phyloP scores from a whole-genome alignment of 1,140 invertebrate species.

The Pseudomyrmex dendroicus region DNA sequence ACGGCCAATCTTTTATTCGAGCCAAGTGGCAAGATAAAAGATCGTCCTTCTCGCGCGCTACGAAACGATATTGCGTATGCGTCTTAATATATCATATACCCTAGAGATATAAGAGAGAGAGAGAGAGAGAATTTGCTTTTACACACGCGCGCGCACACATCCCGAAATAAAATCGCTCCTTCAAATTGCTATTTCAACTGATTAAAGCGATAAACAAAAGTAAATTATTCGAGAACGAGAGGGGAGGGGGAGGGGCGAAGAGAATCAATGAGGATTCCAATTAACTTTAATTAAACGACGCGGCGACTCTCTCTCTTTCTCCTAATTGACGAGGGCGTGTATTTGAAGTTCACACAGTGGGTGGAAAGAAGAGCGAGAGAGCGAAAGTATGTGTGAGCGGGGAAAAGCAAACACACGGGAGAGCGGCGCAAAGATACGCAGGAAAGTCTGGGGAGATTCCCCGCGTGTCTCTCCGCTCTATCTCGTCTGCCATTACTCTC shows the following conservation, averaged over 20 bases:
- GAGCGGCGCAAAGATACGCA: not conserved
- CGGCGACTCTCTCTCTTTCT: too few species aligned
- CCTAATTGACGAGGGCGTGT: constrained; percentile 35
- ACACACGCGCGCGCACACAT: too few species aligned
- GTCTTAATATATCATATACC: too few species aligned
- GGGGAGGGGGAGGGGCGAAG: not conserved
- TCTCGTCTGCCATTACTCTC: constrained; percentile 42
- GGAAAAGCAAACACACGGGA: too few species aligned
- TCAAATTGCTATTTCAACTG: not conserved
- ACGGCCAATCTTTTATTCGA: constrained; percentile 37
- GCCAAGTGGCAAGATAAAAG: constrained; percentile 10
- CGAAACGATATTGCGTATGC: too few species aligned
- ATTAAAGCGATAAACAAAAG: constrained; percentile 3
- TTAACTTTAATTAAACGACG: constrained; percentile 46
- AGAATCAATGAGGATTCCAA: not conserved
- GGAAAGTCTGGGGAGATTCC: constrained; percentile 68
- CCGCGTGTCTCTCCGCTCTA: constrained; percentile 62
- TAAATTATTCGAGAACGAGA: not conserved
- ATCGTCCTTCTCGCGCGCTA: not conserved
- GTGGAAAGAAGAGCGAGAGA: not conserved
- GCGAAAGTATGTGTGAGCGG: not conserved
- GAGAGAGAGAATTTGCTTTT: not conserved
- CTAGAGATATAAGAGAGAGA: too few species aligned
- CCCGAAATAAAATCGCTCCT: not conserved
- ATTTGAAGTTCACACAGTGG: not conserved